Conservation (phyloP, 2,113 vertebrate species). For the Psammodynastes pulverulentus region DNA sequence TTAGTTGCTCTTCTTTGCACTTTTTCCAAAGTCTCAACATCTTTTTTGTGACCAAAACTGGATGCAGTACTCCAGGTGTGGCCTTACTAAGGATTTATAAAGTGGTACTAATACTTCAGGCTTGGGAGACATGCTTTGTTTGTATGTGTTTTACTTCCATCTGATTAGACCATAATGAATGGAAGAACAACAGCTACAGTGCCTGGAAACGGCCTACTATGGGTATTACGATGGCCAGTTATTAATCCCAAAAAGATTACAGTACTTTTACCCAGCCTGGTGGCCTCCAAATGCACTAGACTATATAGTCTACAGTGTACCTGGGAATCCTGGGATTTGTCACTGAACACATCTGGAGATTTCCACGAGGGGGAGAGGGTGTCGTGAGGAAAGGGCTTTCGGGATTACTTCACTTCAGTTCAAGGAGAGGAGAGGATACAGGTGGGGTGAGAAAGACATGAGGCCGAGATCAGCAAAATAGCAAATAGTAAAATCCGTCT, state of each 20-base stretch:
- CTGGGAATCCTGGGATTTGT: neutral
- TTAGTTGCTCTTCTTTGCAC: neutral
- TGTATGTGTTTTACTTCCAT: no score
- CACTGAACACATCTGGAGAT: neutral
- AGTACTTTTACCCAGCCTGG: neutral
- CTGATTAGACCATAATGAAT: neutral
- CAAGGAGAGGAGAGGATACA: conserved; percentile 26
- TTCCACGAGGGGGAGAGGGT: accelerated
- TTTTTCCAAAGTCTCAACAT: neutral
- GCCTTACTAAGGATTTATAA: no score
- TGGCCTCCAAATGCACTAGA: neutral
- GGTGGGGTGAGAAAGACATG: neutral
- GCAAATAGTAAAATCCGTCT: conserved; percentile 17
- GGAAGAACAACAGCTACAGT: neutral
- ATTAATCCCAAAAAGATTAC: neutral
- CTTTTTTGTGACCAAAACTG: neutral
- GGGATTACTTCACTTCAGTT: conserved; percentile 6
- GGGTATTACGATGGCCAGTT: neutral
- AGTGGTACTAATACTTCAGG: no score
- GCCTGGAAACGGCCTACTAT: neutral
- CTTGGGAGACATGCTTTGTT: no score
- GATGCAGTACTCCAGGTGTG: no score
- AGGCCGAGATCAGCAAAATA: conserved; percentile 32
- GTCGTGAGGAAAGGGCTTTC: neutral
- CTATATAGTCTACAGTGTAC: neutral